Percentiles rank a stretch among this genome's conserved stretches.
Evolutionary conservation across 2,888 invertebrate genomes (phyloP).

Genomic region (Hybos culiciformis): DNA sequence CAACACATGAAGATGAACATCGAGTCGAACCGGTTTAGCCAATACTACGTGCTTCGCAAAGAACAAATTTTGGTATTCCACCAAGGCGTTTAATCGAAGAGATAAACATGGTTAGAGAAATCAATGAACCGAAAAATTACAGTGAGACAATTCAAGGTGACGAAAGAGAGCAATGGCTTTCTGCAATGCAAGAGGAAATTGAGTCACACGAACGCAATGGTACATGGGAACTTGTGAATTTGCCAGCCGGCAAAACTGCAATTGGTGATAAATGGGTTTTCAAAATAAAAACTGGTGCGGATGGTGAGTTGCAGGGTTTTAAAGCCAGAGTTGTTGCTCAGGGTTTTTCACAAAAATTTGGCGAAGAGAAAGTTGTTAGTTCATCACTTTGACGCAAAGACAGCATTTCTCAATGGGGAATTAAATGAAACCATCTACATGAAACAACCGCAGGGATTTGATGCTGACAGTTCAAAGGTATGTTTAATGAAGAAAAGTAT

Average conservation of each 20-base stretch:
- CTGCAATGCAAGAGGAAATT: background rate
- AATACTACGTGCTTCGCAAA: background rate
- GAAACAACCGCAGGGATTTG: no score
- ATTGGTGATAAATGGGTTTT: constrained; percentile 6
- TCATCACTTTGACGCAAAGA: no score
- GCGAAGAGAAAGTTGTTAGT: background rate
- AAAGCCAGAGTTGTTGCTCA: constrained; percentile 11
- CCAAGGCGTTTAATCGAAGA: constrained; percentile 3
- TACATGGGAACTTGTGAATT: no score
- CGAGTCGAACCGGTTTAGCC: background rate
- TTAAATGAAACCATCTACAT: no score
- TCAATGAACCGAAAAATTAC: constrained; percentile 6
- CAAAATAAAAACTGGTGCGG: no score
- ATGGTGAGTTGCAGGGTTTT: no score
- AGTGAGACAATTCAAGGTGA: background rate
- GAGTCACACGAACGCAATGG: no score
- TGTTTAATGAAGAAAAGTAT: no score
- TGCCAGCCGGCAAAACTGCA: constrained; percentile 5
- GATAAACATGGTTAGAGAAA: background rate
- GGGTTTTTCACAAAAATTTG: constrained; percentile 5
- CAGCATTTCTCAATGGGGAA: no score
- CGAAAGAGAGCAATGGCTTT: constrained; percentile 1
- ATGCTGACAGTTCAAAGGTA: no score
- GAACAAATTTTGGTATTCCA: background rate
- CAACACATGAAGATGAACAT: background rate